Percentiles rank a stretch among this genome's conserved stretches.
These are phyloP conservation scores for Tholera decimalis DNA, from an alignment of 2,888 invertebrate species.

Conservation along the genomic window DNA sequence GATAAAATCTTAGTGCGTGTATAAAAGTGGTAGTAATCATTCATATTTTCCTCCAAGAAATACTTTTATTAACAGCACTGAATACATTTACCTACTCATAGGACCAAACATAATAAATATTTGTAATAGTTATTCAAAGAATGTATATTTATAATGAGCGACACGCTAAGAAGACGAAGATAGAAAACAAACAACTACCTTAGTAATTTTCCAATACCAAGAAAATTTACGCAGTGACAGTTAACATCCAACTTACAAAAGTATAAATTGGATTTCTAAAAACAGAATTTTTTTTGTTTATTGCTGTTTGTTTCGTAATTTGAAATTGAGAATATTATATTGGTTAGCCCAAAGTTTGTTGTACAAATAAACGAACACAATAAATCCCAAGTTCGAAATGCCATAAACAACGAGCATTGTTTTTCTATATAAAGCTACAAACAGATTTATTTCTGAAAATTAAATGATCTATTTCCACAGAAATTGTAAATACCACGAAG, in stretches of 20 bases:
- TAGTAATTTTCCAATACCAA: conserved; percentile 10
- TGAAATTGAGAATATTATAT: conserved; percentile 15
- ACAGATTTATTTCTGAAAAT: conserved; percentile 44
- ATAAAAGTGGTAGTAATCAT: neutral
- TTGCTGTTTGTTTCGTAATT: neutral
- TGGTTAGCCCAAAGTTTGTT: conserved; percentile 48
- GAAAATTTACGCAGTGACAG: neutral
- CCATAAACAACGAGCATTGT: conserved; percentile 50
- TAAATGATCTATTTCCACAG: conserved; percentile 24
- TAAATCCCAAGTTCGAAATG: conserved; percentile 53
- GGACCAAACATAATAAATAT: neutral
- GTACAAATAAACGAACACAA: conserved; percentile 56
- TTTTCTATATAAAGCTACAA: conserved; percentile 38
- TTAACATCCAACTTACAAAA: neutral
- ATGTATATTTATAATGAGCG: neutral
- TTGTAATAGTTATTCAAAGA: neutral
- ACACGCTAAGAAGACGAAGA: neutral
- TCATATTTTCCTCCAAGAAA: neutral
- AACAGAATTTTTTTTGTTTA: neutral
- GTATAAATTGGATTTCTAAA: conserved; percentile 17
- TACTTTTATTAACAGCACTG: neutral
- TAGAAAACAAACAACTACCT: neutral
- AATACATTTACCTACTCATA: too few relatives aligned
- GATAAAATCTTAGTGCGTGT: conserved; percentile 31
- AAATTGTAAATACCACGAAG: conserved; percentile 25